These are phyloP conservation scores for Malacoraja senta DNA, from an alignment of 2,797 vertebrate species.

Conservation along the genomic window DNA sequence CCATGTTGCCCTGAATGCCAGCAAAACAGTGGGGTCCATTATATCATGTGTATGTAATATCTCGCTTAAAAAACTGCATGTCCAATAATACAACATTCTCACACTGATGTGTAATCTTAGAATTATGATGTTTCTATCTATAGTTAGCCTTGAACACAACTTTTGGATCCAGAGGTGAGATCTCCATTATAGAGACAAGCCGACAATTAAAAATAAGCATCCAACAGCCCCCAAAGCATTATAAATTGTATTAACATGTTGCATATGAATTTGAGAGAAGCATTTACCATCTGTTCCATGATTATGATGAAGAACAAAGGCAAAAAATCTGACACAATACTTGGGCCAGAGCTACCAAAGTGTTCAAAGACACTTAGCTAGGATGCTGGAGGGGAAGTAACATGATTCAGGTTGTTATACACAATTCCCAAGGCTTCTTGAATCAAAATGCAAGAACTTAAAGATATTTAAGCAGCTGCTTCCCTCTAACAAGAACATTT, in stretches of 20 bases:
- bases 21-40: background rate
- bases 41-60: background rate
- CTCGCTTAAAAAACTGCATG: background rate
- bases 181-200: background rate
- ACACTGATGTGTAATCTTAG: background rate
- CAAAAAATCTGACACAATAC: background rate
- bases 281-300: background rate
- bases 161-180: background rate
- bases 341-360: background rate
- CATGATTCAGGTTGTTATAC: constrained; percentile 18
- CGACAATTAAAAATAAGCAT: background rate
- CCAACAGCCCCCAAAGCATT: background rate
- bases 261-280: background rate
- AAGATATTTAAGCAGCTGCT: constrained; percentile 25
- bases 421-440: background rate
- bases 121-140: background rate
- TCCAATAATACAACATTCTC: background rate
- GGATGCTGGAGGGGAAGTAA: constrained; percentile 14
- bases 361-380: background rate
- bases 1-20: background rate
- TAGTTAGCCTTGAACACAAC: background rate
- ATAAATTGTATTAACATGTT: background rate
- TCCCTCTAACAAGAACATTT: constrained; percentile 23
- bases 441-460: constrained; percentile 31
- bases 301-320: background rate